These are phyloP conservation scores for Perizoma affinitatum DNA, from an alignment of 2,888 invertebrate species.

Conservation along the genomic window DNA sequence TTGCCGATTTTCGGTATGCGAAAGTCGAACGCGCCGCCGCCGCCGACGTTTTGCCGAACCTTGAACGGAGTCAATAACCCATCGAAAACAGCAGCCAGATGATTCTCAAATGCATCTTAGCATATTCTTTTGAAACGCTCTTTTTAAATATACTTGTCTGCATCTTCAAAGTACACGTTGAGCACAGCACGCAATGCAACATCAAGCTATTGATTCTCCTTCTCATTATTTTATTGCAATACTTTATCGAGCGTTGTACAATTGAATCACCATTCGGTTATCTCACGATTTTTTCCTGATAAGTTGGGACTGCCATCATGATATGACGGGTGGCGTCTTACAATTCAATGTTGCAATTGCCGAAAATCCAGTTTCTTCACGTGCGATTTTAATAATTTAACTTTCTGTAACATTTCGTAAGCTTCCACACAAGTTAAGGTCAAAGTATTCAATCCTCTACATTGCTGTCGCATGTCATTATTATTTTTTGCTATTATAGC, in stretches of 20 bases:
- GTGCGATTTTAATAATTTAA: constrained; percentile 7
- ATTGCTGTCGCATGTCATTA: constrained; percentile 40
- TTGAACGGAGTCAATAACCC: constrained; percentile 38
- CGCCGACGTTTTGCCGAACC: constrained; percentile 29
- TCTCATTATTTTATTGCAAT: constrained; percentile 23
- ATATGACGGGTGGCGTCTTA: constrained; percentile 9
- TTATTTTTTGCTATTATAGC: constrained; percentile 55
- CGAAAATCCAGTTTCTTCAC: constrained; percentile 10
- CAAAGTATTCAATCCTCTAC: constrained; percentile 9
- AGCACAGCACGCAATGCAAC: constrained; percentile 11
- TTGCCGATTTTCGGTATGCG: constrained; percentile 38
- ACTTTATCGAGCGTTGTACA: constrained; percentile 18
- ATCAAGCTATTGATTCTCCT: constrained; percentile 8
- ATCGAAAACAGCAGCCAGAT: constrained; percentile 18
- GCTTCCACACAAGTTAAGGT: constrained; percentile 16
- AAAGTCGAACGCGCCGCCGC: constrained; percentile 25
- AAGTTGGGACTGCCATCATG: constrained; percentile 17
- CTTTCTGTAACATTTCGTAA: background rate
- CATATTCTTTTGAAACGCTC: constrained; percentile 5
- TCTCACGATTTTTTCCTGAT: constrained; percentile 23
- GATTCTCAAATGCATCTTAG: constrained; percentile 7
- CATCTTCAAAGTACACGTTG: constrained; percentile 5
- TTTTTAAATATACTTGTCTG: constrained; percentile 3
- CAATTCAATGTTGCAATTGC: constrained; percentile 24
- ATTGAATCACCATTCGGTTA: constrained; percentile 30